phyloP scores from a whole-genome alignment of 2,888 invertebrate genomes.

The Eristalis intricaria region DNA sequence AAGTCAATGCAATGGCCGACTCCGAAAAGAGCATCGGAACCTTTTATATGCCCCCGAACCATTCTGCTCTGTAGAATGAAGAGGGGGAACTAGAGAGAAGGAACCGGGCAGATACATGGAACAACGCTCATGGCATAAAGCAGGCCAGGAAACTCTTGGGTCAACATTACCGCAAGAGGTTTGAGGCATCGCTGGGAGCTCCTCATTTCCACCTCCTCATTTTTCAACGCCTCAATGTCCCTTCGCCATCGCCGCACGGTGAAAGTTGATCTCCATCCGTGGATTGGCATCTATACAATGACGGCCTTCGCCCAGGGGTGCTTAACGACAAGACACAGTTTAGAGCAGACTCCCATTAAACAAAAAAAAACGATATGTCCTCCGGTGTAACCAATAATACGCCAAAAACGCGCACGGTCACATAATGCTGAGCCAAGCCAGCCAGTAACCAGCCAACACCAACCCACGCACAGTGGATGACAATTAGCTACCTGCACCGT shows the following conservation, averaged over 20 bases:
- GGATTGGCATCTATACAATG: background rate
- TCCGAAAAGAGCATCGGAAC: too few species aligned
- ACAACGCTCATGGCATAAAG: too few species aligned
- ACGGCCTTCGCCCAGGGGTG: background rate
- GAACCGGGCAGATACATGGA: too few species aligned
- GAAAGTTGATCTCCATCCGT: background rate
- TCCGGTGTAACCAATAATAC: constrained; percentile 10
- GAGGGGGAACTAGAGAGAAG: too few species aligned
- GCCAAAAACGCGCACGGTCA: background rate
- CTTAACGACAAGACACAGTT: constrained; percentile 3
- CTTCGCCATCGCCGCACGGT: background rate
- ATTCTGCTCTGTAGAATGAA: too few species aligned
- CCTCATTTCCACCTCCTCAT: too few species aligned
- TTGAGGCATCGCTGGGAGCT: too few species aligned
- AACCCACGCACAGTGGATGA: constrained; percentile 74
- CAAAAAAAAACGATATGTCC: background rate
- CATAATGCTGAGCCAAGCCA: too few species aligned
- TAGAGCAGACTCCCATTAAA: background rate
- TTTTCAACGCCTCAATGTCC: background rate
- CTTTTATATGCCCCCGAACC: too few species aligned
- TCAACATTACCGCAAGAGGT: too few species aligned
- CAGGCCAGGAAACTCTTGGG: too few species aligned
- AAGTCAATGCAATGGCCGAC: too few species aligned
- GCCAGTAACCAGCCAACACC: constrained; percentile 37
- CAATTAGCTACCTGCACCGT: constrained; percentile 72